Evolutionary conservation across 1,140 invertebrate genomes (phyloP).

Genomic region (Rhopalosiphum maidis): DNA sequence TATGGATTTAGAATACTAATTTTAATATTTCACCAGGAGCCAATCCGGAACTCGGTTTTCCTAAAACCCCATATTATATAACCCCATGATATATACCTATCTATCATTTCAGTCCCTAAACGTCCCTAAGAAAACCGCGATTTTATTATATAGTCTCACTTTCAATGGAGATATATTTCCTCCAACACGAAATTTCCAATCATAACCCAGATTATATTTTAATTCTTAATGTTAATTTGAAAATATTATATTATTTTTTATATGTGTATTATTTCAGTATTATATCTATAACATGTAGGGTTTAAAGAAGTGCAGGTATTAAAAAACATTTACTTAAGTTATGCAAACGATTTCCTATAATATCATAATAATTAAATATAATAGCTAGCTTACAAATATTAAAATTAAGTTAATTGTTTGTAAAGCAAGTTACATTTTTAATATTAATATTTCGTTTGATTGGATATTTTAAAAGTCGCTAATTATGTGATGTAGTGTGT

Average conservation of each 20-base stretch:
- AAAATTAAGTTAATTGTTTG: not conserved
- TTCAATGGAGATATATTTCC: slow-evolving; percentile 8
- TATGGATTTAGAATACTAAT: slow-evolving; percentile 55
- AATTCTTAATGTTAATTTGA: not conserved
- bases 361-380: not conserved
- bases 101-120: not conserved
- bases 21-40: slow-evolving; percentile 44
- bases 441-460: not conserved
- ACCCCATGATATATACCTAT: not conserved
- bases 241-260: not conserved
- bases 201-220: not conserved
- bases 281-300: not conserved
- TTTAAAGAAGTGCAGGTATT: not conserved
- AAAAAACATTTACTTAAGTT: not conserved
- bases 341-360: not conserved
- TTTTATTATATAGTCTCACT: not conserved
- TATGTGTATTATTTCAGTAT: not conserved
- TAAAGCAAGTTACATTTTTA: not conserved
- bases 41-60: slow-evolving; percentile 27
- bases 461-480: not conserved
- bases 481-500: not conserved
- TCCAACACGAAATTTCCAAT: not conserved
- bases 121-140: not conserved
- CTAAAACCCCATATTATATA: slow-evolving; percentile 32
- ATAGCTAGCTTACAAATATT: not conserved